Percentiles rank a stretch among this genome's conserved stretches.
These are phyloP conservation scores for Palythoa grandis DNA, from an alignment of 92 coral and sea anemone genomes.

Conservation along the genomic window DNA sequence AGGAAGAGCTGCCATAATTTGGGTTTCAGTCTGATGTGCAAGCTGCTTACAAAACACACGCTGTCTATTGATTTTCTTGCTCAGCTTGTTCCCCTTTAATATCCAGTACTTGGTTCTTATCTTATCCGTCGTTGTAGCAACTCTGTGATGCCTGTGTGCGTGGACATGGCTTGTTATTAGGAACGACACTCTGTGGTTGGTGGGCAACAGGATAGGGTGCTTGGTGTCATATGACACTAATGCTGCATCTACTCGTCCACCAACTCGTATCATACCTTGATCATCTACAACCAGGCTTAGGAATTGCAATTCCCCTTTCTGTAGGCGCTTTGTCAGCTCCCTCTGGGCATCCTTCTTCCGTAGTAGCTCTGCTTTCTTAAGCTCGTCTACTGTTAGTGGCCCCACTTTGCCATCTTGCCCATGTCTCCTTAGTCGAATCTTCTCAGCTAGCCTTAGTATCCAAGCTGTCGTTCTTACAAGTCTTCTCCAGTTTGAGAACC, in stretches of 20 bases:
- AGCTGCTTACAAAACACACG: conserved; percentile 49
- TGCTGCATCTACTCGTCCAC: conserved; percentile 62
- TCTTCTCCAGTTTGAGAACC: conserved; percentile 58
- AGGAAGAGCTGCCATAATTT: conserved; percentile 61
- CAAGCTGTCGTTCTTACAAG: conserved; percentile 43
- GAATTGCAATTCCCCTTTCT: conserved; percentile 58
- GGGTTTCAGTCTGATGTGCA: conserved; percentile 51
- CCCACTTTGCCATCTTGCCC: conserved; percentile 4
- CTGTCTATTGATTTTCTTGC: conserved; percentile 47
- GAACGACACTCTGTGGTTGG: conserved; percentile 27
- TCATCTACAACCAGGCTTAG: conserved; percentile 60
- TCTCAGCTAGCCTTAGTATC: conserved; percentile 18
- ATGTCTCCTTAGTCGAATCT: conserved; percentile 11
- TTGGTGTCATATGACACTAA: conserved; percentile 36
- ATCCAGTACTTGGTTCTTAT: conserved; percentile 61
- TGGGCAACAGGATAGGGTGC: conserved; percentile 32
- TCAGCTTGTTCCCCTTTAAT: conserved; percentile 45
- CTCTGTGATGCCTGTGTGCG: conserved; percentile 52
- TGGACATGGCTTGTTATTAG: conserved; percentile 28
- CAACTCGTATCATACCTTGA: conserved; percentile 52
- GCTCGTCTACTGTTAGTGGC: conserved; percentile 52
- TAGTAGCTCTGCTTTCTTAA: conserved; percentile 45
- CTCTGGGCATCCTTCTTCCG: conserved; percentile 58
- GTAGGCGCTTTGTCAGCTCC: conserved; percentile 36
- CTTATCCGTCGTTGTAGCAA: conserved; percentile 55